Evolutionary conservation across 2,113 vertebrate genomes (phyloP), one percentile per base, ranked within the genome.

Genomic region (Morone saxatilis): DNA sequence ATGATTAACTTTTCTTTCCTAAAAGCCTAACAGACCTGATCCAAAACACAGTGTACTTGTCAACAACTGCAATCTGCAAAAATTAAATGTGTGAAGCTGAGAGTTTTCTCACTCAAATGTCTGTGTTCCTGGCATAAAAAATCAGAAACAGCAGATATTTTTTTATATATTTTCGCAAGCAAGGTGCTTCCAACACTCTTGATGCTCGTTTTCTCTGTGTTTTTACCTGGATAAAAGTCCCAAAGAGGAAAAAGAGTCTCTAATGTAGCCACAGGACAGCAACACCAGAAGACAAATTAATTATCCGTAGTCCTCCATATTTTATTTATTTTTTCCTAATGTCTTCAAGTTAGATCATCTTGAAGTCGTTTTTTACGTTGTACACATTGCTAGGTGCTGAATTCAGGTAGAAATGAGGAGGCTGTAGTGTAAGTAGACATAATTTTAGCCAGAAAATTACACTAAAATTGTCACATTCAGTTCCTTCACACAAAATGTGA

Each of bases 31-130:
- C 65, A 43, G n/a, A 57, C 16, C 25, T 66, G 19, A 68, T 67
- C 47, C 43, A 43, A 70, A 71, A 83, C 78, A 75, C 57, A 1
- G 41, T 78, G 78, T 88, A 60, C 84, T 57, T 85, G 59, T 88
- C 78, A 77, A 51, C 36, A 13, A 77, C 17, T 62, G 81, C 50
- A 65, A 20, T 56, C 69, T 71, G 25, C 38, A 83, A 63, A 80
- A 71, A 71, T 72, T 70, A 79, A 80, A 87, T 62, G 75, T 87
- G 81, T 71, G 38, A 88, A 71, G 40, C 36, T 74, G 85, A 84
- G 71, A 72, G 51, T 77, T 84, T 78, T 82, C 54, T 0, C 78
- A 86, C 71, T 65, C 22, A 76, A 85, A 61, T 62, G 59, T 78
- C 62, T 41, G n/a, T 75, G 14, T 63, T 71, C 59, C 62, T 71